These are phyloP conservation scores for Parazoanthus darwini DNA, from an alignment of 92 coral and sea anemone species.

Conservation along the genomic window DNA sequence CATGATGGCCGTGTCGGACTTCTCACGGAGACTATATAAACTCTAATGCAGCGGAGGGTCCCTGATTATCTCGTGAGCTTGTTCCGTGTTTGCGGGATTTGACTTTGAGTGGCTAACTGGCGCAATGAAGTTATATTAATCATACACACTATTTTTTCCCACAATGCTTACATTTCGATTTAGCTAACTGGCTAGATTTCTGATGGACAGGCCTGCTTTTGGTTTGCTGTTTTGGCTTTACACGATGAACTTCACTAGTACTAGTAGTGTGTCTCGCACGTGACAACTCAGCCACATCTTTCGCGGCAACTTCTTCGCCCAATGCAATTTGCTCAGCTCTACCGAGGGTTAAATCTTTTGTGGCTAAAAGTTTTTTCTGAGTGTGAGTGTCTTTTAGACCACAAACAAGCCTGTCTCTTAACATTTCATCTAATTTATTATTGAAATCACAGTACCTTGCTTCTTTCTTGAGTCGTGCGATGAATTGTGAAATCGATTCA, in stretches of 20 bases:
- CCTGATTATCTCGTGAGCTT: too few relatives aligned
- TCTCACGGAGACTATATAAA: not conserved
- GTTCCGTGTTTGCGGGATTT: too few relatives aligned
- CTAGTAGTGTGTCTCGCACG: not conserved
- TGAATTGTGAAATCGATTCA: conserved; percentile 35
- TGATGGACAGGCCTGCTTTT: conserved; percentile 22
- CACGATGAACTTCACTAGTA: conserved; percentile 36
- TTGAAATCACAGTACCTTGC: conserved; percentile 40
- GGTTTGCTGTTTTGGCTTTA: conserved; percentile 14
- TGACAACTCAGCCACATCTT: conserved; percentile 21
- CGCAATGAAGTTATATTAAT: too few relatives aligned
- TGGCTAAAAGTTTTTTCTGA: conserved; percentile 33
- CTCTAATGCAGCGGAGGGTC: too few relatives aligned
- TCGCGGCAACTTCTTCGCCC: conserved; percentile 28
- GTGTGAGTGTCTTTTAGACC: conserved; percentile 27
- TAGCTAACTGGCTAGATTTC: not conserved
- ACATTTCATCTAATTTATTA: conserved; percentile 40
- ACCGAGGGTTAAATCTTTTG: conserved; percentile 31
- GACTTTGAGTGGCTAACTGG: too few relatives aligned
- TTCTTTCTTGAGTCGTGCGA: conserved; percentile 25
- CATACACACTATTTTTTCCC: too few relatives aligned
- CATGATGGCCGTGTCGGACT: conserved; percentile 26
- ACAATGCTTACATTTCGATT: conserved; percentile 2
- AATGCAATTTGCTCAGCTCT: conserved; percentile 25
- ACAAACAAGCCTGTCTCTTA: conserved; percentile 43